These are phyloP conservation scores for Pelobates fuscus DNA, from an alignment of 2,113 vertebrate species.

Conservation along the genomic window DNA sequence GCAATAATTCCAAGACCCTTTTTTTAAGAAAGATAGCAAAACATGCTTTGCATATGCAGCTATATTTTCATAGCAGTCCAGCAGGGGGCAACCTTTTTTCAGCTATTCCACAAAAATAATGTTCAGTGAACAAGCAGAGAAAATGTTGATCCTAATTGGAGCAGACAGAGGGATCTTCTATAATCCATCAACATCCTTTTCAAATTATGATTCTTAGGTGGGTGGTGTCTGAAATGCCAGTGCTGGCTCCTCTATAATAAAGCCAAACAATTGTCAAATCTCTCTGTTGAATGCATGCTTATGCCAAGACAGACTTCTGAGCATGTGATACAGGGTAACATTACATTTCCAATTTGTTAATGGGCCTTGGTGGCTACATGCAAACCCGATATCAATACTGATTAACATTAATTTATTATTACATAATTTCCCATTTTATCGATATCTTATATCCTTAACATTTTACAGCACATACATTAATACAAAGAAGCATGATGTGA, in stretches of 20 bases:
- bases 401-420: neutral
- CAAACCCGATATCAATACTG: neutral
- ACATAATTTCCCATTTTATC: neutral
- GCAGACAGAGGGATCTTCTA: conserved; percentile 69
- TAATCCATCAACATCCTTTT: conserved; percentile 74
- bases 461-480: neutral
- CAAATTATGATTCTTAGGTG: conserved; percentile 72
- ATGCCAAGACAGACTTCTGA: conserved; percentile 50
- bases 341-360: conserved; percentile 42
- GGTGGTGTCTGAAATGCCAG: conserved; percentile 62
- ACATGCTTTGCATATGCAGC: neutral
- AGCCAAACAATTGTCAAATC: conserved; percentile 70
- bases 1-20: neutral
- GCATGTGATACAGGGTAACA: conserved; percentile 17
- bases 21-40: neutral
- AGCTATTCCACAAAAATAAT: conserved; percentile 52
- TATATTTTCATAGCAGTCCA: conserved; percentile 50
- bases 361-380: neutral
- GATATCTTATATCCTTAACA: neutral
- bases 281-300: conserved; percentile 68
- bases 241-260: conserved; percentile 60
- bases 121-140: conserved; percentile 49
- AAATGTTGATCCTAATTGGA: conserved; percentile 75
- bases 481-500: too few species aligned
- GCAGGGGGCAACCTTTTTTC: conserved; percentile 72